A percentile compares a stretch with the other conserved stretches of the same genome.
Evolutionary conservation across 2,888 invertebrate species (phyloP).

Genomic region (Isotomurus palustris): DNA sequence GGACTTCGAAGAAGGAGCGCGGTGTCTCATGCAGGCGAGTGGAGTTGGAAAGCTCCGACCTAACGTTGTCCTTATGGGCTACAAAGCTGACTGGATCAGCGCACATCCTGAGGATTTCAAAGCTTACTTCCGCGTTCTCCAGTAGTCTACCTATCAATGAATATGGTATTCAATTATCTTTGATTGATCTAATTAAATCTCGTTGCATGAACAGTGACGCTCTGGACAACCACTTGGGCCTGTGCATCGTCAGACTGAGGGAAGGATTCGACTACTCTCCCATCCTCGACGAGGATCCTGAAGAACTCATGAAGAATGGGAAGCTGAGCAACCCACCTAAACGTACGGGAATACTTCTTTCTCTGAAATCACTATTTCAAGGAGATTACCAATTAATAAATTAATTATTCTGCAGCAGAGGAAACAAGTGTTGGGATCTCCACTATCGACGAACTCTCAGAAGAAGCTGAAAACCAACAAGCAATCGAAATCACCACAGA

Average conservation of each 20-base stretch:
- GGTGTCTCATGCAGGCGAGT: slow-evolving; percentile 53
- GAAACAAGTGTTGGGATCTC: slow-evolving; percentile 11
- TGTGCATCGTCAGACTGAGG: slow-evolving; percentile 54
- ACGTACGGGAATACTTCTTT: no score
- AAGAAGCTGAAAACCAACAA: slow-evolving; percentile 38
- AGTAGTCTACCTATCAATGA: slow-evolving; percentile 50
- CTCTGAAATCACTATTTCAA: no score
- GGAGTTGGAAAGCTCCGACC: slow-evolving; percentile 58
- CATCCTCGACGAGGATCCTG: slow-evolving; percentile 47
- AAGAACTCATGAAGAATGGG: slow-evolving; percentile 23
- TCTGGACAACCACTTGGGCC: slow-evolving; percentile 56
- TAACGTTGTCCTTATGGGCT: slow-evolving; percentile 58
- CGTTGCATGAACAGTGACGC: slow-evolving; percentile 53
- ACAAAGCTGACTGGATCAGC: slow-evolving; percentile 56
- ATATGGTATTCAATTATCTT: neutral
- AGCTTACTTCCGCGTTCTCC: slow-evolving; percentile 58
- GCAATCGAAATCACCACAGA: no score
- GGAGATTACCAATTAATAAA: no score
- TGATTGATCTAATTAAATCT: neutral
- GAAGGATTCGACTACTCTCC: slow-evolving; percentile 56
- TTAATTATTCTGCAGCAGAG: no score
- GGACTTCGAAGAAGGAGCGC: slow-evolving; percentile 47
- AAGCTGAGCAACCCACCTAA: neutral
- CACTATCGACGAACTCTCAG: slow-evolving; percentile 33
- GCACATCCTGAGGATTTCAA: slow-evolving; percentile 51